A percentile compares a stretch with the other conserved stretches of the same genome.
phyloP scores from a whole-genome alignment of 2,888 invertebrate species.

The Sacculina carcini region DNA sequence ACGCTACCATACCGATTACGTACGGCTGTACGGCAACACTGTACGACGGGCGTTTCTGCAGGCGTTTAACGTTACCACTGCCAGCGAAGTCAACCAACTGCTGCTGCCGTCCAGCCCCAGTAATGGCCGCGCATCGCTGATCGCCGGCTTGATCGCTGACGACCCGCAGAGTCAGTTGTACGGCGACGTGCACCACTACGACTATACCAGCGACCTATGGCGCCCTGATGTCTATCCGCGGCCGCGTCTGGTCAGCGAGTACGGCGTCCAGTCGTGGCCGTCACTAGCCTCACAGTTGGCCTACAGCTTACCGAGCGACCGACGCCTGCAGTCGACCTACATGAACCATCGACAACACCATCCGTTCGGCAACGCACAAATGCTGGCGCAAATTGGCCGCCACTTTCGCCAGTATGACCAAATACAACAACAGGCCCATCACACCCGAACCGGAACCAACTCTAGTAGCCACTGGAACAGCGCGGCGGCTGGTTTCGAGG shows the following conservation, averaged over 20 bases:
- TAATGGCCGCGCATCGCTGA: conserved; percentile 44
- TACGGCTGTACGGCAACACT: conserved; percentile 51
- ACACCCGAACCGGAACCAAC: too few relatives aligned
- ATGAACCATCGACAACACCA: conserved; percentile 64
- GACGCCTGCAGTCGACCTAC: conserved; percentile 28
- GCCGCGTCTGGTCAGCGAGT: conserved; percentile 79
- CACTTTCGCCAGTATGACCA: conserved; percentile 40
- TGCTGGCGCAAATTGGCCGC: conserved; percentile 30
- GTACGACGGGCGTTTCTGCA: conserved; percentile 35
- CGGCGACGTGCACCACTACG: conserved; percentile 34
- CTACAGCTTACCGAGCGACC: conserved; percentile 17
- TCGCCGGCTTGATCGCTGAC: conserved; percentile 44
- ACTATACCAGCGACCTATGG: conserved; percentile 52
- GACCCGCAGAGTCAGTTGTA: conserved; percentile 51
- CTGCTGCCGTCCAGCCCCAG: conserved; percentile 63
- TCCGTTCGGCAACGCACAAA: conserved; percentile 36
- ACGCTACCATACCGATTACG: conserved; percentile 44
- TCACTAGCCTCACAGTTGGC: conserved; percentile 24
- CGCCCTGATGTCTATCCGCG: conserved; percentile 42
- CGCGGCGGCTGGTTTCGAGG: conserved; percentile 26
- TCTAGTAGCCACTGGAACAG: conserved; percentile 23
- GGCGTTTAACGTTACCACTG: conserved; percentile 34
- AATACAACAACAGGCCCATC: too few relatives aligned
- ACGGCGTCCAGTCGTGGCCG: conserved; percentile 76
- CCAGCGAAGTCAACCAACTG: not conserved